Evolutionary conservation across 2,797 vertebrate genomes (phyloP), one percentile per base, ranked within the genome.

Genomic region (Sebastes hubbsi): DNA sequence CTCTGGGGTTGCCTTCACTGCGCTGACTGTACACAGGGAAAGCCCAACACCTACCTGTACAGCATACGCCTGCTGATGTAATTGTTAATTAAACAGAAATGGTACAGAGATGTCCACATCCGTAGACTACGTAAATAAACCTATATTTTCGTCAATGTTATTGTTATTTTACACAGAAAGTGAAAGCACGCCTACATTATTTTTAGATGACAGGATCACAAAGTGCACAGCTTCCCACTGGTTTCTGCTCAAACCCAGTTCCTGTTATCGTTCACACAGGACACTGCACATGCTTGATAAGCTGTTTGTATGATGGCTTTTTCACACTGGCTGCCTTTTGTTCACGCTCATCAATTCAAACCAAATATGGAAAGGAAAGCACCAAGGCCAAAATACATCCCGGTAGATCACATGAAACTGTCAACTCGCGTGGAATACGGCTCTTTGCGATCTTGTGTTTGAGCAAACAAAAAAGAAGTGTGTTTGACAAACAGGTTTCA

Each of bases 171-270:
- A 52, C 32, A 66, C 13, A 67, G 62, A 77, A 67, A 76, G 32
- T 70, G 80, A 88, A 77, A 83, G 75, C 81, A 82, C 85, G 65
- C 65, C 56, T 71, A 34, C 16, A 36, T 69, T 94, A 95, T 95
- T 94, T 95, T 93, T 94, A 94, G 92, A 91, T 82, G 82, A 88
- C 83, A 87, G 88, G 88, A 89, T 93, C 85, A 88, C 73, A 86
- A 60, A 84, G 88, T 88, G 77, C 77, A 87, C 86, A 78, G 84
- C 90, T 92, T 94, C 90, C 88, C 91, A 91, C 58, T 83, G 73
- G 82, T 92, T 94, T 91, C 82, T 75, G 77, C 81, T 85, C 77
- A 89, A 89, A 88, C 84, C 87, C 86, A 91, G 71, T 92, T 94
- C 92, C 94, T 92, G 92, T 93, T 94, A 88, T 93, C 78, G 72